Conservation (phyloP, 1,140 invertebrate genomes). For the Temnothorax curvispinosus region DNA sequence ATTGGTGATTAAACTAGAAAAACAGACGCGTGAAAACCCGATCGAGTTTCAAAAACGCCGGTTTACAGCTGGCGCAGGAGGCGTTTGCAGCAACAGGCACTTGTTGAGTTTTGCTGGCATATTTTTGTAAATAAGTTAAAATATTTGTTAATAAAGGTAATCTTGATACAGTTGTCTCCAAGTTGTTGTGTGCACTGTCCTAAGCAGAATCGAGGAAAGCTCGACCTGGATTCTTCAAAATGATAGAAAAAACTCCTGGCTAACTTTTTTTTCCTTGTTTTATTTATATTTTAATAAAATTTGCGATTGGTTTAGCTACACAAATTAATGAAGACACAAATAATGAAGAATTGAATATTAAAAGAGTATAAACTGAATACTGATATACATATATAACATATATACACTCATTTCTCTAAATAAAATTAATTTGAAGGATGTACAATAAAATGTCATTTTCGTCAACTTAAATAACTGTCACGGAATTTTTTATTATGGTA, state of each 20-base stretch:
- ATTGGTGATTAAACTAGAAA: neutral
- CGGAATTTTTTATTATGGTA: neutral
- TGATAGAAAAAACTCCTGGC: neutral
- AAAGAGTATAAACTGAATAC: neutral
- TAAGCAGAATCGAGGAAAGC: neutral
- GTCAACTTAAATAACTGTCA: neutral
- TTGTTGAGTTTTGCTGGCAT: conserved; percentile 77
- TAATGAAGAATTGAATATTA: neutral
- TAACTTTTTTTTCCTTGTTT: conserved; percentile 41
- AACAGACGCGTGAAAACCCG: neutral
- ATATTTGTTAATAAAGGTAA: conserved; percentile 77
- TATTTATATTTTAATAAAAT: neutral
- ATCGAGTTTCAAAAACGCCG: conserved; percentile 19
- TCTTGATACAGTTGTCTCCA: conserved; percentile 28
- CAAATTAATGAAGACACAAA: neutral
- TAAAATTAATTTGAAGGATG: neutral
- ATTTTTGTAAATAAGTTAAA: conserved; percentile 81
- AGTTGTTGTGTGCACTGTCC: conserved; percentile 6
- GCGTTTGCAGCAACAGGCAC: conserved; percentile 63
- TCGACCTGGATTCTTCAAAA: neutral
- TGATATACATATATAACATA: neutral
- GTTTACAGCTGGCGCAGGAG: conserved; percentile 5
- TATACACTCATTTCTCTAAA: neutral
- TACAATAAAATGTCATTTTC: neutral
- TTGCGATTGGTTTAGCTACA: neutral